These are phyloP conservation scores for Rhabdornis inornatus DNA, from an alignment of 2,113 vertebrate genomes.

Conservation along the genomic window DNA sequence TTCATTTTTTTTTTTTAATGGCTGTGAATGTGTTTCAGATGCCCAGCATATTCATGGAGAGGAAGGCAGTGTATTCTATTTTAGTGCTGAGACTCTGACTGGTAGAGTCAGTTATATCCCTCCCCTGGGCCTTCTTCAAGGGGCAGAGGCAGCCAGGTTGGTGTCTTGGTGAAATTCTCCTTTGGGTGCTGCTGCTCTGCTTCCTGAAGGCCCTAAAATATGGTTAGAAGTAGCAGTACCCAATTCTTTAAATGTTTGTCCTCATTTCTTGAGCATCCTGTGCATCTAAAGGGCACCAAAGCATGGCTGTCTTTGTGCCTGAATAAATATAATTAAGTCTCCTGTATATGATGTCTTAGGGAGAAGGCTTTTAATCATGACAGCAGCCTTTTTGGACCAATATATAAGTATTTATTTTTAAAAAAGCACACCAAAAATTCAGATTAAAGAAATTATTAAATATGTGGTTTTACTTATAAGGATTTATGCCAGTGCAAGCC, in stretches of 20 bases:
- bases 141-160: rapidly evolving
- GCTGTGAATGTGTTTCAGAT: not conserved
- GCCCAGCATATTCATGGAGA: not conserved
- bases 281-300: not conserved
- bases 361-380: not conserved
- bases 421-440: rapidly evolving
- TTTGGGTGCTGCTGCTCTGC: not conserved
- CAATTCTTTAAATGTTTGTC: not conserved
- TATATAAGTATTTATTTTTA: not conserved
- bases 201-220: not conserved
- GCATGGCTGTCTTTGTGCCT: not conserved
- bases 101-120: too few species aligned
- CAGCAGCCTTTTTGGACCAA: not conserved
- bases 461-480: not conserved
- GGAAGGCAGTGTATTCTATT: not conserved
- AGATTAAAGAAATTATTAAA: not conserved
- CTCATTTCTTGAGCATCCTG: not conserved
- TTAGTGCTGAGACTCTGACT: not conserved
- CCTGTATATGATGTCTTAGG: not conserved
- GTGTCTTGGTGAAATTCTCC: not conserved
- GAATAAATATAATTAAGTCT: not conserved
- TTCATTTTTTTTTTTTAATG: not conserved
- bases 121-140: not conserved
- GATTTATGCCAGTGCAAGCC: not conserved
- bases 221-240: not conserved